These are phyloP conservation scores for Acronicta psi DNA, from an alignment of 2,888 invertebrate species.

Conservation along the genomic window DNA sequence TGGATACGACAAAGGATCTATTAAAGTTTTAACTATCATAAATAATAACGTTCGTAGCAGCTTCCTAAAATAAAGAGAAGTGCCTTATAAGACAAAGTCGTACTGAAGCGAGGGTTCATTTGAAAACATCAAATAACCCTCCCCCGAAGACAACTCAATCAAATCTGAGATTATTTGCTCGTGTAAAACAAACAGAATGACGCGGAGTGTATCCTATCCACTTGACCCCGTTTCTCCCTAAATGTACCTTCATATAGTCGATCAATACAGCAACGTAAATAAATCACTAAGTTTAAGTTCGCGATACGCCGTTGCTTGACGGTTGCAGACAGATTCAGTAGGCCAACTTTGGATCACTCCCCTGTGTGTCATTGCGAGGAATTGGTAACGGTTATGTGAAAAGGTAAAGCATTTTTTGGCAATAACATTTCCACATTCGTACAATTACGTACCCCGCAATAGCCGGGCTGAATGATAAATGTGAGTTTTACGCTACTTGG, in stretches of 20 bases:
- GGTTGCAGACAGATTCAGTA: slow-evolving; percentile 51
- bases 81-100: slow-evolving; percentile 6
- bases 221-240: slow-evolving; percentile 83
- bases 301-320: slow-evolving; percentile 57
- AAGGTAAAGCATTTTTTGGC: slow-evolving; percentile 16
- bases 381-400: slow-evolving; percentile 40
- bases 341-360: slow-evolving; percentile 57
- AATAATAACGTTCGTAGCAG: not conserved
- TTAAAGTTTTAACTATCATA: not conserved
- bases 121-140: slow-evolving; percentile 46
- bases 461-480: not conserved
- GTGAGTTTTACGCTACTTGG: not conserved
- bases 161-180: slow-evolving; percentile 69
- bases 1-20: no score
- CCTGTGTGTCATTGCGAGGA: slow-evolving; percentile 50
- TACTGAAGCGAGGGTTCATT: slow-evolving; percentile 12
- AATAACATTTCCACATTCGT: not conserved
- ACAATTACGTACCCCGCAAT: not conserved
- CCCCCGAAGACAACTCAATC: slow-evolving; percentile 50
- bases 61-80: not conserved
- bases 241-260: slow-evolving; percentile 75
- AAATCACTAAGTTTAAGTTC: slow-evolving; percentile 82
- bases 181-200: slow-evolving; percentile 76
- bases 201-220: slow-evolving; percentile 72
- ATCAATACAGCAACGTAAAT: slow-evolving; percentile 85